Evolutionary conservation across 2,797 vertebrate genomes (phyloP), one percentile per base, ranked within the genome.

Genomic region (Rhynchotus rufescens): DNA sequence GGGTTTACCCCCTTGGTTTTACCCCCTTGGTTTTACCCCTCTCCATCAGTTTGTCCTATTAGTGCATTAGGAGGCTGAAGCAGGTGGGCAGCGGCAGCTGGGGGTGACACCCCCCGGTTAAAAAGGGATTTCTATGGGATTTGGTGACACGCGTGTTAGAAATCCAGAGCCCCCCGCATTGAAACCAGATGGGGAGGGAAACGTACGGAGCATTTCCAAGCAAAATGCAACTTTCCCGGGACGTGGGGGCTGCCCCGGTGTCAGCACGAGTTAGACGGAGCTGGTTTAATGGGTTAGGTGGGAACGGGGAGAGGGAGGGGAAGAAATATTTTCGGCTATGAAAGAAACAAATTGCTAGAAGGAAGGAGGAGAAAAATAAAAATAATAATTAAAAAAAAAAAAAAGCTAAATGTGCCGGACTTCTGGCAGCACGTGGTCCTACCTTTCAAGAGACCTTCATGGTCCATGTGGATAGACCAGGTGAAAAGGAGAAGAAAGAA

Each of bases 401-500:
- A 90, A 93, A 91, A 95, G 91, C 91, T 87, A 67, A 95, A 88
- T 84, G 95, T 92, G 96, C 96, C 66, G 89, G 89, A 92, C 61
- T 95, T 92, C 64, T 93, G 96, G 95, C 96, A 96, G 91, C 94
- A 96, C 79, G 38, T 86, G 95, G 89, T 97, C 98, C 97, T 98
- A 98, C 98, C 98, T 98, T 98, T 98, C 98, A 95, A 98, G 98
- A 97, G 98, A 98, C 97, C 98, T 98, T 97, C 95, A 97, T 93
- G 95, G 96, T 96, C 97, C 97, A 97, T 97, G 97, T 90, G 84
- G 94, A 95, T 80, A 96, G 94, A 96, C 80, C 83, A 73, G 84
- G 90, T 98, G 94, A 95, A 95, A 97, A 94, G 96, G 91, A 93
- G 95, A 96, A 94, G 89, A 94, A 90, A 96, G 94, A 96, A 95